Conservation (phyloP, 2,888 invertebrate genomes). For the Megastigmus dorsalis region DNA sequence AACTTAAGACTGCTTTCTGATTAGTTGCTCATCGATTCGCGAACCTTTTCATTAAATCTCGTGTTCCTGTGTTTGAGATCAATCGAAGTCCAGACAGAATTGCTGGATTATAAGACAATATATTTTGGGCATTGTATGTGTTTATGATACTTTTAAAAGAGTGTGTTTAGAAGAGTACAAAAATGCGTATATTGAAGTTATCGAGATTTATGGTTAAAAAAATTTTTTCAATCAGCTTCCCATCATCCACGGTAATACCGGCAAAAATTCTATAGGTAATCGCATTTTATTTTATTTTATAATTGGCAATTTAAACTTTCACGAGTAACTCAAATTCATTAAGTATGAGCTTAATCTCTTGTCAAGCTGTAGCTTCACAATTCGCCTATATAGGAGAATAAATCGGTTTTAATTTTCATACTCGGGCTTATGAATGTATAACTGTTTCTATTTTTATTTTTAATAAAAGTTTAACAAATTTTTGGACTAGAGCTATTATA, state of each 20-base stretch:
- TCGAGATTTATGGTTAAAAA: neutral
- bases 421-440: no score
- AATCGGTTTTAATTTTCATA: conserved; percentile 28
- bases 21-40: conserved; percentile 1
- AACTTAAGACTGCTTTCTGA: conserved; percentile 15
- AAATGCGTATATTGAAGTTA: no score
- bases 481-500: no score
- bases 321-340: neutral
- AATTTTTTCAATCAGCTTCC: conserved; percentile 1
- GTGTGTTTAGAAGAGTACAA: no score
- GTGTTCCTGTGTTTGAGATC: no score
- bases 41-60: no score
- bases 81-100: no score
- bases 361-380: conserved; percentile 1
- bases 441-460: no score
- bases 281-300: conserved; percentile 14
- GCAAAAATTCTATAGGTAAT: neutral
- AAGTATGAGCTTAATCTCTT: conserved; percentile 18
- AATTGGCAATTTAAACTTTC: conserved; percentile 37
- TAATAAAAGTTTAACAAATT: no score
- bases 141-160: no score
- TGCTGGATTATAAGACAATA: no score
- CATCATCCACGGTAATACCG: neutral
- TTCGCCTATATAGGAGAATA: neutral
- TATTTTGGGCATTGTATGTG: no score